Conservation (phyloP, 2,113 vertebrate species). For the Lonchura striata region DNA sequence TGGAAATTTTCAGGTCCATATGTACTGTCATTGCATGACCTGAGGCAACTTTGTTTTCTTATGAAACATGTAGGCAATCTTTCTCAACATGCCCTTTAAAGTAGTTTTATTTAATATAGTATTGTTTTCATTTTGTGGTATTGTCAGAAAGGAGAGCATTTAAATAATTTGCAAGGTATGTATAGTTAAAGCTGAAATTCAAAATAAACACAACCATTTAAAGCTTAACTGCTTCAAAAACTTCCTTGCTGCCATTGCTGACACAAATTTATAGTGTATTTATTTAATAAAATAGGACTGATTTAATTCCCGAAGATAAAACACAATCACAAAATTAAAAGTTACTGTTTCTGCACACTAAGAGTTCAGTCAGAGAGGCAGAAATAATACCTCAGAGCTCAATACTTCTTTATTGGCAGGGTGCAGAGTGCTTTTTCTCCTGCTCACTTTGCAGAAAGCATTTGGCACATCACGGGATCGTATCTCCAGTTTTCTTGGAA, state of each 20-base stretch:
- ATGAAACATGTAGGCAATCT: background rate
- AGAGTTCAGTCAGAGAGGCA: background rate
- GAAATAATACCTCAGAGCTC: background rate
- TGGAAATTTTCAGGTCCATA: background rate
- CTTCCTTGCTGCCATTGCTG: background rate
- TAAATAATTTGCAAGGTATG: background rate
- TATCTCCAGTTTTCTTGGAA: background rate
- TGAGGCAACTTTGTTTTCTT: background rate
- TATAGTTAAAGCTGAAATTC: background rate
- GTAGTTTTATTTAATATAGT: background rate
- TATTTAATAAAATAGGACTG: background rate
- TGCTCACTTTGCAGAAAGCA: background rate
- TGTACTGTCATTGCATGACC: background rate
- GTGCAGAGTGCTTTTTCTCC: background rate
- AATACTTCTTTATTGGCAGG: background rate
- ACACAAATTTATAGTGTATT: background rate
- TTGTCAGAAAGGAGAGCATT: background rate
- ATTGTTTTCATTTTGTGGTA: background rate
- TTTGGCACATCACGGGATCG: background rate
- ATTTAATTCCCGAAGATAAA: background rate
- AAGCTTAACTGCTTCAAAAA: background rate
- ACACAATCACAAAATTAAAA: background rate
- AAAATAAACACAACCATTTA: background rate
- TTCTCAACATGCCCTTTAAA: background rate
- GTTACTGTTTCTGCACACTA: background rate